Base-by-base conservation (phyloP, 2,888 invertebrate species). In the Drosophila macrothrix region DNA sequence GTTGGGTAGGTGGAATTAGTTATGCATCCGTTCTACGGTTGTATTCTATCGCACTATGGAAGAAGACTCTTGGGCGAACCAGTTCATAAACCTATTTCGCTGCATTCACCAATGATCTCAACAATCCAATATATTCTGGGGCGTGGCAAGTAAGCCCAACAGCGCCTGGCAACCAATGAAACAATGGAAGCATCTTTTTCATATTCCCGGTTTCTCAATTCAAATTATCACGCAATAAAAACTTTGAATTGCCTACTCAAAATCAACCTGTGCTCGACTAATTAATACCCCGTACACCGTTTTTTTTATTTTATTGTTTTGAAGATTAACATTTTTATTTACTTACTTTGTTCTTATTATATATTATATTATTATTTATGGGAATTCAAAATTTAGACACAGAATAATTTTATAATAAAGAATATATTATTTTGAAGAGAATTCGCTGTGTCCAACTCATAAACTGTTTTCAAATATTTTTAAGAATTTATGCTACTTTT, bases 31-130 rank as follows among this genome's bases (percentile, higher is more conserved):
- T 58, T 58, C 58, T 31, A 31, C 12, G 31, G n/a, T n/a, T 41
- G 4, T n/a, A 28, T 25, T 28, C 19, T 7, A 5, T 55, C 28
- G 25, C 5, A 28, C n/a, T 29, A 12, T 19, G 28, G 53, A 56
- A 46, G 37, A 58, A 58, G 61, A 58, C 16, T 31, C 16, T 31
- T 61, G 31, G 31, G 55, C 56, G 60, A 75, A 75, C 75, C 67
- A 79, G 77, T 79, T 69, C 46, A 49, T 41, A 43, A 37, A 35
- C 2, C 39, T 31, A 41, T 31, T 52, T 12, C 28, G 37, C 37
- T 73, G 43, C 31, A 43, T 68, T 50, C 63, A 61, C 62, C 65
- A 80, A 71, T 80, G 76, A 76, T 71, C 80, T 80, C 76, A 78
- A 62, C 76, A 16, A 35, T n/a, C 35, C 50, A 58, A 49, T 37